phyloP scores from a whole-genome alignment of 2,797 vertebrate species.

The Macrochelys suwanniensis region DNA sequence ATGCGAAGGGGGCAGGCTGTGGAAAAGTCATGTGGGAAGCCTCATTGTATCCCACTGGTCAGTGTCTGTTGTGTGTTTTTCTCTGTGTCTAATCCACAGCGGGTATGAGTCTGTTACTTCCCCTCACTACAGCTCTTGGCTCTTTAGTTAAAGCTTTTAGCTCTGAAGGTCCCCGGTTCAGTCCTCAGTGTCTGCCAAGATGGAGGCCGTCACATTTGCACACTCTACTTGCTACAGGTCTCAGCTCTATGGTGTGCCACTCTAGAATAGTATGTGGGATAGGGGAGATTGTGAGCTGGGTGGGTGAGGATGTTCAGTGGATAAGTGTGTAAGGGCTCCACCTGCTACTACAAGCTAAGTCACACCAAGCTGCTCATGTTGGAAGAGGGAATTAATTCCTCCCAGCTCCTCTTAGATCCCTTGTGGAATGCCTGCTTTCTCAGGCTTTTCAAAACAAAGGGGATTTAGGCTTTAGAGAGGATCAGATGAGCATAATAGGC shows the following conservation, averaged over 20 bases:
- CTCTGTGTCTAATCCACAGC: background rate
- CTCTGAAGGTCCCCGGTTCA: too few species aligned
- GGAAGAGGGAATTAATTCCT: background rate
- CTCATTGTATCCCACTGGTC: background rate
- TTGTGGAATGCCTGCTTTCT: background rate
- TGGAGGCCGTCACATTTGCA: too few species aligned
- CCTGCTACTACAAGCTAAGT: background rate
- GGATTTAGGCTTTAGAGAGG: background rate
- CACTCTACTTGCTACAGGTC: too few species aligned
- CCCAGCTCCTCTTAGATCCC: background rate
- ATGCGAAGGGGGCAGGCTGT: fast-evolving
- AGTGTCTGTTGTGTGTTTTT: background rate
- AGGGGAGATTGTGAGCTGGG: too few species aligned
- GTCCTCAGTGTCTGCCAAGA: too few species aligned
- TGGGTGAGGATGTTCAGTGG: background rate
- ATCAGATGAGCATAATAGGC: background rate
- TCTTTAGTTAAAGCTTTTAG: background rate
- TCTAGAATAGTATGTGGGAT: too few species aligned
- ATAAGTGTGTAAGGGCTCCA: background rate
- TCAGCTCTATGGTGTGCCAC: too few species aligned
- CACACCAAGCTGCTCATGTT: fast-evolving
- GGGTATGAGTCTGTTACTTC: background rate
- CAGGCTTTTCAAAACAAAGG: background rate
- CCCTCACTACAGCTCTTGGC: background rate
- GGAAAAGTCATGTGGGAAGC: background rate